Percentiles rank a stretch among this genome's conserved stretches.
Evolutionary conservation across 2,797 vertebrate species (phyloP).

Genomic region (Enteromius argenteus): DNA sequence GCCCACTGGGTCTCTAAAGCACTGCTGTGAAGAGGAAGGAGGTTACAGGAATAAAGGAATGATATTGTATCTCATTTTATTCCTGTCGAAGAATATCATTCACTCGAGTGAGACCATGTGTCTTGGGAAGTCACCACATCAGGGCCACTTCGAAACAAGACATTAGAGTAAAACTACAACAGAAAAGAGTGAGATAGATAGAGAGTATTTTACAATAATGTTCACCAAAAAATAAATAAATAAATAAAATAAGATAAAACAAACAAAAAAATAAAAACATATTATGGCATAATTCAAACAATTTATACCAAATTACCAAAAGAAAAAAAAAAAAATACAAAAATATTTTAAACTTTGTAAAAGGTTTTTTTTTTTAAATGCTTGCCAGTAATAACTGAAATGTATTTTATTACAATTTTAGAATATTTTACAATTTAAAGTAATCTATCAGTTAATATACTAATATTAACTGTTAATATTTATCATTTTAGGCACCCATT

Average conservation of each 20-base stretch:
- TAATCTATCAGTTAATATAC: too few relatives aligned
- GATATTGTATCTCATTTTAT: constrained; percentile 47
- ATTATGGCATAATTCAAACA: neutral
- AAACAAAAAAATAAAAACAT: neutral
- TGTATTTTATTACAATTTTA: too few relatives aligned
- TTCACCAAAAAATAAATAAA: neutral
- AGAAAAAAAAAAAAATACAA: too few relatives aligned
- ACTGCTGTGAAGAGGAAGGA: neutral
- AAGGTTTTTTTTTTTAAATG: neutral
- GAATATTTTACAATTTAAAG: too few relatives aligned
- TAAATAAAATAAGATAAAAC: neutral
- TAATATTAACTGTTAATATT: too few relatives aligned
- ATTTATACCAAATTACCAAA: neutral
- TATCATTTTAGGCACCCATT: neutral
- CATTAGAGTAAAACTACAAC: constrained; percentile 27
- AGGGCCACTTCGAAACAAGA: constrained; percentile 31
- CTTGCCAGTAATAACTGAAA: neutral
- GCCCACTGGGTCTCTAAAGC: constrained; percentile 37
- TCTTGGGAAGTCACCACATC: constrained; percentile 46
- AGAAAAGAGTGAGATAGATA: constrained; percentile 22
- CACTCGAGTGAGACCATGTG: constrained; percentile 39
- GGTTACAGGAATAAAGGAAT: constrained; percentile 42
- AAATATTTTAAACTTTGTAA: neutral
- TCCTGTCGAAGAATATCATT: constrained; percentile 48
- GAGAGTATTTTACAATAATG: constrained; percentile 1